Evolutionary conservation across 2,113 vertebrate genomes (phyloP), one percentile per base, ranked within the genome.

Genomic region (Emydocephalus ijimae): DNA sequence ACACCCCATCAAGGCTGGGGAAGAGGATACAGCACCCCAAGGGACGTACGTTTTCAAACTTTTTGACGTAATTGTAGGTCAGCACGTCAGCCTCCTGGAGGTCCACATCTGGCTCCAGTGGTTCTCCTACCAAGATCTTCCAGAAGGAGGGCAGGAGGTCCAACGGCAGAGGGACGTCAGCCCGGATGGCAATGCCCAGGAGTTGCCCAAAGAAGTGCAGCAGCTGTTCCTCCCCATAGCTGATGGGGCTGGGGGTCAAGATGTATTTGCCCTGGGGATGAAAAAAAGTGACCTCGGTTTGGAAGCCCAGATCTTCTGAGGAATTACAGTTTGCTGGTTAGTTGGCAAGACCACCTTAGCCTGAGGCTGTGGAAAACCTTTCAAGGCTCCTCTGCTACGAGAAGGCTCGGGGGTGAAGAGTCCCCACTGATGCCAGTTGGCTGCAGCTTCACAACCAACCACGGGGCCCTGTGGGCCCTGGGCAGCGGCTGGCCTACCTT

Each of bases 171-270:
- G 99, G 99, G 34, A 99, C 98, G 0, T 99, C 99, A 0, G 99
- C 99, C 0, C 99, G 98, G 59, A 99, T 99, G 14, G 98, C 99
- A 0, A 99, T 99, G 5, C 99, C 99, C 93, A 99, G 96, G 52
- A 99, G 96, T 94, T 99, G 99, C 87, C 99, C 99, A 0, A 99
- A 98, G 97, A 99, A 99, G 93, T 99, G 99, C 94, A 99, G 97
- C 48, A 99, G 95, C 97, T 99, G 99, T 95, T 99, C 99, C 95
- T 99, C 99, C 1, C 98, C 98, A 0, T 99, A 99, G 97, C 98
- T 99, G 95, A 99, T 98, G 18, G 99, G 99, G 94, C 98, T 98
- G 0, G 99, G 98, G 0, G 98, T 99, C 97, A 99, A 96, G 95
- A 99, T 98, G 93, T 98, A 99, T 94, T 99, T 99, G 61, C 99